Evolutionary conservation across 1,140 invertebrate genomes (phyloP).

Genomic region (Oedothorax gibbosus): DNA sequence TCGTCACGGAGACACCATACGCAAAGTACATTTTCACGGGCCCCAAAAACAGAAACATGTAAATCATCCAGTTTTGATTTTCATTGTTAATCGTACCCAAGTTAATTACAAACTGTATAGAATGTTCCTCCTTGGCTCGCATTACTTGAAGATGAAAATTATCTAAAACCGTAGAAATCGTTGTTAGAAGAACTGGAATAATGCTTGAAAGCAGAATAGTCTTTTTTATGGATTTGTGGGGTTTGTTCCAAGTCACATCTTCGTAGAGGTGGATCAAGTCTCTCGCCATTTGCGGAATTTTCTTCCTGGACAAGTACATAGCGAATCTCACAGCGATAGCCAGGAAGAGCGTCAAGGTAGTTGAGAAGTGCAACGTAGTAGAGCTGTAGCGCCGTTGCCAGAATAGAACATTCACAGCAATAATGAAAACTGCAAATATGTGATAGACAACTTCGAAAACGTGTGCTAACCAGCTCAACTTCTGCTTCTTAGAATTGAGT

Average conservation of each 20-base stretch:
- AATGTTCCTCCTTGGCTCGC: conserved; percentile 41
- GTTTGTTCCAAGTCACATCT: conserved; percentile 25
- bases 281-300: conserved; percentile 29
- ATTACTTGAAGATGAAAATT: conserved; percentile 6
- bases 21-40: conserved; percentile 57
- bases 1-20: conserved; percentile 38
- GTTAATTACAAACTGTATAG: conserved; percentile 42
- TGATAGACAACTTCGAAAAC: conserved; percentile 22
- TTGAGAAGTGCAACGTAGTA: conserved; percentile 37
- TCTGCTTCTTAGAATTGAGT: conserved; percentile 20
- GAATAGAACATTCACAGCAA: conserved; percentile 46
- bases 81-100: not conserved
- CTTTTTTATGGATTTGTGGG: conserved; percentile 14
- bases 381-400: conserved; percentile 55
- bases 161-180: conserved; percentile 25
- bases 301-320: not conserved
- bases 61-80: conserved; percentile 30
- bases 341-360: conserved; percentile 37
- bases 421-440: conserved; percentile 14
- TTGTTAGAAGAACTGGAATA: conserved; percentile 2
- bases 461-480: conserved; percentile 21
- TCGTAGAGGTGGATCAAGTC: conserved; percentile 39
- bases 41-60: conserved; percentile 32
- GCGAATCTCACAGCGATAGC: conserved; percentile 39
- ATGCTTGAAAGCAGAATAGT: conserved; percentile 1